These are phyloP conservation scores for Caenorhabditis macrosperma DNA, from an alignment of 2,888 invertebrate genomes.

Conservation along the genomic window DNA sequence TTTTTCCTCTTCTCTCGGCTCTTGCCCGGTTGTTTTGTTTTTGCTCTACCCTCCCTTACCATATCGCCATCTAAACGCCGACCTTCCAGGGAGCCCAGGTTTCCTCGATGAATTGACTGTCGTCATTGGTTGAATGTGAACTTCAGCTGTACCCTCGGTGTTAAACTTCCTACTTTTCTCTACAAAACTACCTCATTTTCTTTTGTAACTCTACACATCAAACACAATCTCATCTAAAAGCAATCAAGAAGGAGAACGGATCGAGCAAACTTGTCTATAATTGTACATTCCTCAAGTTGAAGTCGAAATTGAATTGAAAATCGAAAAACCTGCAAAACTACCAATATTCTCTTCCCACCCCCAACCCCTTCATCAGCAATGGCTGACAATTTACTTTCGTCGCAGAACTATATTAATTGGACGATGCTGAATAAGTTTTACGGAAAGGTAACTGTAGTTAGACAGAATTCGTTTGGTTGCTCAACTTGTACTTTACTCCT, in stretches of 20 bases:
- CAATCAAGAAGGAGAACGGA: constrained; percentile 52
- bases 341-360: constrained; percentile 19
- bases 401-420: constrained; percentile 73
- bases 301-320: constrained; percentile 45
- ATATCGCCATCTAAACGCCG: not conserved
- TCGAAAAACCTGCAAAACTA: not conserved
- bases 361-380: constrained; percentile 36
- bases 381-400: constrained; percentile 67
- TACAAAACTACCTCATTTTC: constrained; percentile 48
- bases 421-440: constrained; percentile 72
- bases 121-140: constrained; percentile 47
- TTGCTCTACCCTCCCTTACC: not conserved
- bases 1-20: not conserved
- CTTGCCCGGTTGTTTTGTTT: not conserved
- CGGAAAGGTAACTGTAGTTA: constrained; percentile 57
- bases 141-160: constrained; percentile 43
- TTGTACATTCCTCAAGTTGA: constrained; percentile 47
- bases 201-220: constrained; percentile 32
- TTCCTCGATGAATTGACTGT: constrained; percentile 57
- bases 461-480: not conserved
- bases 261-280: constrained; percentile 35
- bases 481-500: constrained; percentile 2
- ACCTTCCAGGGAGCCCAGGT: constrained; percentile 43
- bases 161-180: constrained; percentile 15
- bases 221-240: constrained; percentile 12